A percentile compares a stretch with the other conserved stretches of the same genome.
These are phyloP conservation scores for Drosophila cognata DNA, from an alignment of 2,888 invertebrate species.

Conservation along the genomic window DNA sequence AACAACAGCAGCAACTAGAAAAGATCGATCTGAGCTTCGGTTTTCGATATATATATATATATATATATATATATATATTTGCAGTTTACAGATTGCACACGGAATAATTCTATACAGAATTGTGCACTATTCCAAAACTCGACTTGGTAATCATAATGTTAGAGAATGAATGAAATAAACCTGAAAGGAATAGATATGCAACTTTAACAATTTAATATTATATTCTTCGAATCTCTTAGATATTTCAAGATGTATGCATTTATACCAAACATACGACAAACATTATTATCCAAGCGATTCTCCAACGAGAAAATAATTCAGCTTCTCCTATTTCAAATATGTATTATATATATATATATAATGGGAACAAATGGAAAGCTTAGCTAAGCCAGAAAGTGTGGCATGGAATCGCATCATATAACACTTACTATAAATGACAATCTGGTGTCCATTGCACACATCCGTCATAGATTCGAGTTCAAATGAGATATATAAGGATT, in stretches of 20 bases:
- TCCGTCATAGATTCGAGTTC: background rate
- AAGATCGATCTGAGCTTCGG: background rate
- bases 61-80: background rate
- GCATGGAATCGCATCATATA: background rate
- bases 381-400: background rate
- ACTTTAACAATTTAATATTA: no score
- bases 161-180: background rate
- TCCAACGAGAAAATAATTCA: no score
- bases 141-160: background rate
- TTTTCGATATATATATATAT: background rate
- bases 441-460: background rate
- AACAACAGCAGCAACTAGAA: constrained; percentile 7
- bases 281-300: no score
- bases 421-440: background rate
- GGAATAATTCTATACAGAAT: background rate
- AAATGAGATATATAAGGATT: background rate
- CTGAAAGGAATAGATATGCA: background rate
- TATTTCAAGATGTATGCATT: background rate
- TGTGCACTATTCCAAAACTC: background rate
- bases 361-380: background rate
- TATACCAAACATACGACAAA: no score
- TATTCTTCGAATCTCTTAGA: background rate
- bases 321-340: no score
- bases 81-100: background rate
- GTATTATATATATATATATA: background rate